Conservation (phyloP, 2,888 invertebrate species). For the Escarpia spicata region DNA sequence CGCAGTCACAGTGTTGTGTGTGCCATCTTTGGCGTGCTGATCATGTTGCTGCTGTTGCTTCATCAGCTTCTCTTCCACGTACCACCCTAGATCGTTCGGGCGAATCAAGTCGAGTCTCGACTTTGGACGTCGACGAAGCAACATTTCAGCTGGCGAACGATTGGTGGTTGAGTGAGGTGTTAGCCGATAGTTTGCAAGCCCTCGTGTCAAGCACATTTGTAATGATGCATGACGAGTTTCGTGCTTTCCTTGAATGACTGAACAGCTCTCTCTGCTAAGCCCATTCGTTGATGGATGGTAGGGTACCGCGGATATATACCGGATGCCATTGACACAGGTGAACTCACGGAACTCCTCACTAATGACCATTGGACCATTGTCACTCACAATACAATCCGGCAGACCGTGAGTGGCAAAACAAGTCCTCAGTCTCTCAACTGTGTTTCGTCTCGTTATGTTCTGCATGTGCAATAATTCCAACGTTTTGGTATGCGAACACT, state of each 20-base stretch:
- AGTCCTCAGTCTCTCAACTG: background rate
- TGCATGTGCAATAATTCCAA: background rate
- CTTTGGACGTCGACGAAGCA: background rate
- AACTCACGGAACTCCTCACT: slow-evolving; percentile 17
- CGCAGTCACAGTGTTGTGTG: background rate
- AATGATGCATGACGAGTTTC: background rate
- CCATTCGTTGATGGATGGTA: slow-evolving; percentile 18
- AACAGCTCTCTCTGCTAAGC: slow-evolving; percentile 13
- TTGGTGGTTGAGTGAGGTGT: background rate
- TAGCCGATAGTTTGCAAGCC: background rate
- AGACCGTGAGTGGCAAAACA: background rate
- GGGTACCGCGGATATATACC: slow-evolving; percentile 18
- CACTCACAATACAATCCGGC: slow-evolving; percentile 8
- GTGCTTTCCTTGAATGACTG: slow-evolving; percentile 22
- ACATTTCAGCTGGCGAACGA: slow-evolving; percentile 8
- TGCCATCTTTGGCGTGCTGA: background rate
- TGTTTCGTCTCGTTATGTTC: background rate
- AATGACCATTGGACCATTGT: background rate
- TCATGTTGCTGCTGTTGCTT: background rate
- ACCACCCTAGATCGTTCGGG: background rate
- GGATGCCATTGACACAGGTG: background rate
- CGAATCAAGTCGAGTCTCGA: slow-evolving; percentile 18
- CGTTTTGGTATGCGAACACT: background rate
- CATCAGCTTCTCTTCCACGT: background rate
- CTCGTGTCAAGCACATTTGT: slow-evolving; percentile 8